Evolutionary conservation across 2,113 vertebrate genomes (phyloP).

Genomic region (Numida meleagris): DNA sequence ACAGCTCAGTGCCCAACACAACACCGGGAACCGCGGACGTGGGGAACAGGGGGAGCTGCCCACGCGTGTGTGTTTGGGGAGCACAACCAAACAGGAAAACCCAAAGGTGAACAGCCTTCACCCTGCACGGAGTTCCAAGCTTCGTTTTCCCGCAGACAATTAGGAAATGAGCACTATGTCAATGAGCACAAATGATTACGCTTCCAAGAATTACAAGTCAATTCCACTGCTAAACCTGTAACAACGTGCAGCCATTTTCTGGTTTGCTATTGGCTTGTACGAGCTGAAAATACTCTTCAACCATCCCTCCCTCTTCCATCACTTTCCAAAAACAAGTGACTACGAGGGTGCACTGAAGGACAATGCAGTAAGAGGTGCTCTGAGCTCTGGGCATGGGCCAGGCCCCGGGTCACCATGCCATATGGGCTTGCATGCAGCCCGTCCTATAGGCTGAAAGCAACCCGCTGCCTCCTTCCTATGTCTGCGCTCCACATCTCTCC

Average conservation of each 20-base stretch:
- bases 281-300: background rate
- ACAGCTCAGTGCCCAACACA: background rate
- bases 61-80: background rate
- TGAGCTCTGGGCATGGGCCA: background rate
- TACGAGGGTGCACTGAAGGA: background rate
- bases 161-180: background rate
- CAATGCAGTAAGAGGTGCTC: background rate
- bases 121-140: background rate
- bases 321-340: background rate
- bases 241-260: background rate
- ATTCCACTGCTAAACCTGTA: background rate
- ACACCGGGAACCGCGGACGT: background rate
- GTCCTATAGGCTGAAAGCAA: background rate
- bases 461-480: background rate
- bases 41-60: background rate
- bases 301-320: background rate
- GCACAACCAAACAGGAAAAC: background rate
- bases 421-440: fast-evolving
- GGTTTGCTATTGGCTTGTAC: background rate
- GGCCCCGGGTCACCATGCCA: background rate
- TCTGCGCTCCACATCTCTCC: background rate
- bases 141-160: background rate
- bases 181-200: background rate
- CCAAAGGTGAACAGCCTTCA: background rate
- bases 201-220: background rate